These are phyloP conservation scores for Opisthograptis luteolata DNA, from an alignment of 2,888 invertebrate genomes.

Conservation along the genomic window DNA sequence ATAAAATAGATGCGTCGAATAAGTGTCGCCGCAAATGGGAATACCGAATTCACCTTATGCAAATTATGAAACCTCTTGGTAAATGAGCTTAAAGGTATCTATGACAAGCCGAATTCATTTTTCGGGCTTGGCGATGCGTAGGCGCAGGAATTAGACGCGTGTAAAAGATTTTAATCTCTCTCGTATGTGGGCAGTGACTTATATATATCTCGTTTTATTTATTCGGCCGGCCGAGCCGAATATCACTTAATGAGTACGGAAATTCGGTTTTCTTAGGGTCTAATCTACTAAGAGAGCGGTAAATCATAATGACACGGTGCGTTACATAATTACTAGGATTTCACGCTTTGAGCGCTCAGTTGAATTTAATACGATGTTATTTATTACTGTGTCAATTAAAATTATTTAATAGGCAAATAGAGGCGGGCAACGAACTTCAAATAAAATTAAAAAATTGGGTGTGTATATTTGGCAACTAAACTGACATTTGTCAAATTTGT, in stretches of 20 bases:
- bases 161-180: slow-evolving; percentile 76
- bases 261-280: slow-evolving; percentile 52
- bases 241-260: slow-evolving; percentile 68
- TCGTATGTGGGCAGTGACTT: slow-evolving; percentile 74
- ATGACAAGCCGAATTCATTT: slow-evolving; percentile 59
- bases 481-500: slow-evolving; percentile 16
- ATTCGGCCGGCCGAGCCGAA: slow-evolving; percentile 62
- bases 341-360: slow-evolving; percentile 52
- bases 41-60: slow-evolving; percentile 60
- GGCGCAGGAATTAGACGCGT: slow-evolving; percentile 71
- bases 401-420: slow-evolving; percentile 41
- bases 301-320: slow-evolving; percentile 64
- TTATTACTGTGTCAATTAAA: slow-evolving; percentile 57
- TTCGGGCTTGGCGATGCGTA: slow-evolving; percentile 72
- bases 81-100: slow-evolving; percentile 39
- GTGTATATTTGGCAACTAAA: slow-evolving; percentile 12
- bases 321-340: slow-evolving; percentile 63
- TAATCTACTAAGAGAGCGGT: slow-evolving; percentile 41
- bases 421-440: slow-evolving; percentile 16
- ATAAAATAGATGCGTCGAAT: slow-evolving; percentile 71
- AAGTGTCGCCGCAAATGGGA: slow-evolving; percentile 69
- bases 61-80: slow-evolving; percentile 58
- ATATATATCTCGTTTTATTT: slow-evolving; percentile 71
- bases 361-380: slow-evolving; percentile 53
- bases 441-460: slow-evolving; percentile 18